Conservation (phyloP, 2,888 invertebrate genomes). For the Endomychus coccineus region DNA sequence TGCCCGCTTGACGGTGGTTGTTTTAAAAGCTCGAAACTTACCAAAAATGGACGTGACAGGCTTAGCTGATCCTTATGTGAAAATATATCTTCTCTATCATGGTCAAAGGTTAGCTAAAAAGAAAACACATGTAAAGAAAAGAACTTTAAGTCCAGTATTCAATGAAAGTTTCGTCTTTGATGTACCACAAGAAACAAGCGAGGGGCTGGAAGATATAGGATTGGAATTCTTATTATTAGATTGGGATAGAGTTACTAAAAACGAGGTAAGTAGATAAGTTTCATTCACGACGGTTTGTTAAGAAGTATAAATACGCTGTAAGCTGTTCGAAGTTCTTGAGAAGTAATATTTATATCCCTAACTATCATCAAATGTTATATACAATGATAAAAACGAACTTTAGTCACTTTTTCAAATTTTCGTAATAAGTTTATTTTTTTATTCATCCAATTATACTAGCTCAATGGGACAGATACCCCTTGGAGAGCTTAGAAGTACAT, state of each 20-base stretch:
- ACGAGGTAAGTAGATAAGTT: slow-evolving; percentile 75
- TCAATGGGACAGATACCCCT: too few relatives aligned
- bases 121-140: slow-evolving; percentile 98
- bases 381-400: too few relatives aligned
- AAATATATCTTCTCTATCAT: slow-evolving; percentile 94
- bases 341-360: too few relatives aligned
- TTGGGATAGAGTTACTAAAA: slow-evolving; percentile 98
- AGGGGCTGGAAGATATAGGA: slow-evolving; percentile 73
- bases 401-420: too few relatives aligned
- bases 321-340: too few relatives aligned
- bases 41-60: slow-evolving; percentile 98
- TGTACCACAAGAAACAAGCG: slow-evolving; percentile 72
- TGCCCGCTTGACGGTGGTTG: slow-evolving; percentile 89
- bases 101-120: slow-evolving; percentile 98
- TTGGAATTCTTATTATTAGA: slow-evolving; percentile 86
- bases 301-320: too few relatives aligned
- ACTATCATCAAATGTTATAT: too few relatives aligned
- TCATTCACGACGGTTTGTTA: too few relatives aligned
- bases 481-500: too few relatives aligned
- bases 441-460: too few relatives aligned
- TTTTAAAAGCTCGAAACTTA: slow-evolving; percentile 93
- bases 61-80: slow-evolving; percentile 94
- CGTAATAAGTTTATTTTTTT: too few relatives aligned
- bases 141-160: slow-evolving; percentile 95
- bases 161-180: slow-evolving; percentile 99